Conservation (phyloP, 2,113 vertebrate genomes). For the Lathamus discolor region DNA sequence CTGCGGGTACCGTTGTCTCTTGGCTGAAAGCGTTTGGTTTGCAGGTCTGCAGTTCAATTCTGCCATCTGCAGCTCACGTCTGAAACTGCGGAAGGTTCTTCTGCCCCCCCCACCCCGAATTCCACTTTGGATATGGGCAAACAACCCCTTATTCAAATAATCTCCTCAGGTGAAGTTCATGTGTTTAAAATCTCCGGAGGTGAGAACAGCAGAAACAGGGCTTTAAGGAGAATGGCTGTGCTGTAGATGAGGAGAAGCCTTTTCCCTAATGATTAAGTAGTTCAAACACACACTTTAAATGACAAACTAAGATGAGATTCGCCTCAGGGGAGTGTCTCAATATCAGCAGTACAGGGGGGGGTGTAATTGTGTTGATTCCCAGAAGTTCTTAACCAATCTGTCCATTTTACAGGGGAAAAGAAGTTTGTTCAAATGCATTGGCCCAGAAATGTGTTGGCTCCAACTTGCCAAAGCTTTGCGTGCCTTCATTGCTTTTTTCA, state of each 20-base stretch:
- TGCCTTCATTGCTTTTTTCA: background rate
- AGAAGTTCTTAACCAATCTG: background rate
- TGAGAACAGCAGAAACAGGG: background rate
- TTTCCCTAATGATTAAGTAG: background rate
- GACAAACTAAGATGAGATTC: background rate
- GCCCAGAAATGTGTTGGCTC: background rate
- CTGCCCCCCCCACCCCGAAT: background rate
- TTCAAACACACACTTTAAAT: background rate
- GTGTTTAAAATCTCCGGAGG: background rate
- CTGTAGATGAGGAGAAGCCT: background rate
- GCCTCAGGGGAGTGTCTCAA: background rate
- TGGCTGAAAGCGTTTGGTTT: rapidly evolving
- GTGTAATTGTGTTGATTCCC: background rate
- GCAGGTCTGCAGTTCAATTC: background rate
- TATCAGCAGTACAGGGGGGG: background rate
- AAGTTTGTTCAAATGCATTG: background rate
- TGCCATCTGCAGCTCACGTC: constrained; percentile 49
- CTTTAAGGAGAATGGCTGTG: background rate
- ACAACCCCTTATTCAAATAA: rapidly evolving
- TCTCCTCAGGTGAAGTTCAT: background rate
- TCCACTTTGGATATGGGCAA: rapidly evolving
- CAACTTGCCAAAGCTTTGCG: background rate
- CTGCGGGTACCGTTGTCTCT: rapidly evolving
- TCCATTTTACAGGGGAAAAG: rapidly evolving
- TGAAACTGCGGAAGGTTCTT: background rate